Base-by-base conservation (phyloP, 1,140 invertebrate species). In the Rhagoletis zephyria region DNA sequence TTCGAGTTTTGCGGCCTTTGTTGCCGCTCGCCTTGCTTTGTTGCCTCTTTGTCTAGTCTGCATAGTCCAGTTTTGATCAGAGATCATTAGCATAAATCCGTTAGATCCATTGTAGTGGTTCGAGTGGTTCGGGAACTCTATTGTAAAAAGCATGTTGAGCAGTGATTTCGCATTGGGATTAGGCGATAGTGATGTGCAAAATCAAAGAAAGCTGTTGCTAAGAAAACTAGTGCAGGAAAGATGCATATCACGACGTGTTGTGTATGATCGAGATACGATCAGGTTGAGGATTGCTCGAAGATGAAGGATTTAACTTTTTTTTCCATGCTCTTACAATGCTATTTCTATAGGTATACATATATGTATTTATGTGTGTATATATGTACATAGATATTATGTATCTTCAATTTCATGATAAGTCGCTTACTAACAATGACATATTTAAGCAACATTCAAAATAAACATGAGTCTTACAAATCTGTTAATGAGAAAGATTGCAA, bases 81-180 rank as follows among this genome's bases (percentile, higher is more conserved):
- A 81, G 91, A 91, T 91, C 91, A 91, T 91, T 91, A 91, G 91
- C 91, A 91, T 91, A 91, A 91, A 91, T 91, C 91, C 91, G 90
- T 90, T 91, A 86, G 40, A 48, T 51, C 45, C 63, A 65, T 81
- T 81, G 74, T 81, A 81, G 74, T 56, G n/a, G 45, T 81, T 56
- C 74, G 74, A 81, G 74, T 81, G 74, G 0, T 81, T 81, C 48
- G 48, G 45, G 45, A 19, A 81, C 19, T n/a, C n/a, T 7, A 56
- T 51, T 56, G n/a, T 19, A 81, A 6, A 56, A 56, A 56, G 51
- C 19, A 81, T 56, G 16, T 56, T 19, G 48, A 81, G 16, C 88
- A 42, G 56, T 64, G 56, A 87, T 86, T 87, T 19, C 64, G n/a
- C 86, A 88, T 88, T 88, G 88, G 91, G 91, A 91, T 91, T 91